phyloP scores from a whole-genome alignment of 2,113 vertebrate species.

The Alexandromys fortis region DNA sequence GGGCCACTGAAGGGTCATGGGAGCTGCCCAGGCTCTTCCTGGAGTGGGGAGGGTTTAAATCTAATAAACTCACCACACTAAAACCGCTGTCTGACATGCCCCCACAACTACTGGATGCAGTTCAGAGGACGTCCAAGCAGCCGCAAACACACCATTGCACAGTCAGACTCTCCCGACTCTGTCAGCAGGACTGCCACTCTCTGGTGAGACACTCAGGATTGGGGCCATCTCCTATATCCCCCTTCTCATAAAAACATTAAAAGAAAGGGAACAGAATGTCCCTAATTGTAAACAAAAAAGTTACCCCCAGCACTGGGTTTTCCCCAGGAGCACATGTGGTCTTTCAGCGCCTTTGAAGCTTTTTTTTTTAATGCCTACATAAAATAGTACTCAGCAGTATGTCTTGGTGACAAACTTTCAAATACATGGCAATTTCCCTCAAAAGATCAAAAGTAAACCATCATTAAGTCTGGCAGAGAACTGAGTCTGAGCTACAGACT shows the following conservation, averaged over 20 bases:
- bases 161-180: not conserved
- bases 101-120: not conserved
- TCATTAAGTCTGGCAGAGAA: not conserved
- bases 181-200: not conserved
- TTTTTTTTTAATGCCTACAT: not conserved
- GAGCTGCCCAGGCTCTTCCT: not conserved
- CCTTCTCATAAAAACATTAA: not conserved
- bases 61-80: not conserved
- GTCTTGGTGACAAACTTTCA: slow-evolving; percentile 11
- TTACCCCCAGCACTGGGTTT: not conserved
- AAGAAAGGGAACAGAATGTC: not conserved
- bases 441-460: slow-evolving; percentile 35
- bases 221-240: not conserved
- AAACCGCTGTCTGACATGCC: not conserved
- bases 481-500: not conserved
- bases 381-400: not conserved
- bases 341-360: not conserved
- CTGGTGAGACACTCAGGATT: not conserved
- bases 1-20: not conserved
- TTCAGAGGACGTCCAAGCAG: not conserved
- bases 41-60: not conserved
- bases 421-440: not conserved
- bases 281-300: not conserved
- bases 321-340: not conserved
- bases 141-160: not conserved